Conservation (phyloP, 2,888 invertebrate genomes). For the Leptothorax acervorum region DNA sequence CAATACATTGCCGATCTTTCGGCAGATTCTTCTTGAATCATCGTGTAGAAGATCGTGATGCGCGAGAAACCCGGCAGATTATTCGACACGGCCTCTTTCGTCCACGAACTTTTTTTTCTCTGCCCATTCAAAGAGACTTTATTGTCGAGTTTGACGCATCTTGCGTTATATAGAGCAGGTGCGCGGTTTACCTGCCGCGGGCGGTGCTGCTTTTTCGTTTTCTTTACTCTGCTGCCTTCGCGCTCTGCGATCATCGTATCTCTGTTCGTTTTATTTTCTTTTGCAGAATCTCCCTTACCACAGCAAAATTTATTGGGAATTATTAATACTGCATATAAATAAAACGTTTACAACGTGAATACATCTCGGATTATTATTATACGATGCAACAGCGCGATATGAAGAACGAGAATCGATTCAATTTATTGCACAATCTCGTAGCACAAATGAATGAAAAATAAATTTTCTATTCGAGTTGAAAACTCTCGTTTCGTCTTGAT, state of each 20-base stretch:
- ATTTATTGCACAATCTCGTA: constrained; percentile 17
- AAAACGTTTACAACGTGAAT: constrained; percentile 66
- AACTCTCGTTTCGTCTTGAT: neutral
- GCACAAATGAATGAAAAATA: constrained; percentile 5
- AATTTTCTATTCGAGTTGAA: neutral
- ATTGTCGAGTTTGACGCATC: constrained; percentile 59
- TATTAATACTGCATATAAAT: constrained; percentile 69
- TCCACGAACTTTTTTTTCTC: neutral
- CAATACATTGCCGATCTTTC: neutral
- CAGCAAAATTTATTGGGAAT: constrained; percentile 52
- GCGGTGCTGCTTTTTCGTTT: constrained; percentile 76
- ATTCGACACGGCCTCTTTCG: constrained; percentile 31
- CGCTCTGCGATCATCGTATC: constrained; percentile 56
- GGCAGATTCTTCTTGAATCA: constrained; percentile 13
- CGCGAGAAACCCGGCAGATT: constrained; percentile 38
- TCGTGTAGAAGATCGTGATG: constrained; percentile 9
- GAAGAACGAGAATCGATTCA: neutral
- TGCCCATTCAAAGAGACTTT: constrained; percentile 37
- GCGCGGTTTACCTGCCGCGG: constrained; percentile 75
- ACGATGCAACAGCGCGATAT: constrained; percentile 35
- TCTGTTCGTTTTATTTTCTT: constrained; percentile 51
- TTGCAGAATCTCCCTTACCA: constrained; percentile 39
- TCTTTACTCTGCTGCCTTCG: constrained; percentile 63
- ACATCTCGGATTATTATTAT: constrained; percentile 48
- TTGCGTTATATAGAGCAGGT: constrained; percentile 75